These are phyloP conservation scores for Stichodactyla mertensii DNA, from an alignment of 64 coral and sea anemone genomes.

Conservation along the genomic window DNA sequence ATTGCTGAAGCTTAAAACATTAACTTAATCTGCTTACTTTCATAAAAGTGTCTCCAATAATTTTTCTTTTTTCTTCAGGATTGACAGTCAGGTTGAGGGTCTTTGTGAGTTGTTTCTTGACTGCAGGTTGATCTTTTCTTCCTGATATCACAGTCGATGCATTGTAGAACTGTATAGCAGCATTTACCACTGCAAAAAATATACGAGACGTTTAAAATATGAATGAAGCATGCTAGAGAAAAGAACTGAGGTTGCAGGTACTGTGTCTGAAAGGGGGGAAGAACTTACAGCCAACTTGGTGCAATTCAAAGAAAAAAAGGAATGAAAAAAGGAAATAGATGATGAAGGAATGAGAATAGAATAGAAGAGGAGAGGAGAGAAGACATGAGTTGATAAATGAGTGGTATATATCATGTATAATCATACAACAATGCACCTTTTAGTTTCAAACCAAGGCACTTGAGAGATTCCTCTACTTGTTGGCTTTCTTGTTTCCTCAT, in stretches of 20 bases:
- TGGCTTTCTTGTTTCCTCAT: conserved; percentile 95
- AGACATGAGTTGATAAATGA: too few relatives aligned
- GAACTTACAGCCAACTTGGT: too few relatives aligned
- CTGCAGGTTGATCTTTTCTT: conserved; percentile 70
- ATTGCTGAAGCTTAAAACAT: neutral
- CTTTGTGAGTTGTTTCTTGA: conserved; percentile 86
- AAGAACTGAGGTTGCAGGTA: too few relatives aligned
- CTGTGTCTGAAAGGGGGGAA: too few relatives aligned
- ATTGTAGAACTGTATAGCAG: conserved; percentile 85
- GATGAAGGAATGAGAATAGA: too few relatives aligned
- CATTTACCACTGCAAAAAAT: conserved; percentile 79
- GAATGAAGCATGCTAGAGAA: too few relatives aligned
- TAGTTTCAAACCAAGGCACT: conserved; percentile 69
- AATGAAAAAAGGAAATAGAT: too few relatives aligned
- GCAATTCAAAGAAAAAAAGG: too few relatives aligned
- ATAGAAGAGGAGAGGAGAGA: too few relatives aligned
- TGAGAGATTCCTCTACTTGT: conserved; percentile 84
- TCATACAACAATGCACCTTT: conserved; percentile 38
- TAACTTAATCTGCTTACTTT: conserved; percentile 30
- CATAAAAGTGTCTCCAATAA: conserved; percentile 98
- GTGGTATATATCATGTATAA: too few relatives aligned
- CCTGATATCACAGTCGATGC: conserved; percentile 73
- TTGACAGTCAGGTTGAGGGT: conserved; percentile 74
- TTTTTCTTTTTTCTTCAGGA: conserved; percentile 93
- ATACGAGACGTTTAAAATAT: neutral